Percentiles rank a stretch among this genome's conserved stretches.
Conservation (phyloP, 1,140 invertebrate genomes). For the Epicauta chinensis region DNA sequence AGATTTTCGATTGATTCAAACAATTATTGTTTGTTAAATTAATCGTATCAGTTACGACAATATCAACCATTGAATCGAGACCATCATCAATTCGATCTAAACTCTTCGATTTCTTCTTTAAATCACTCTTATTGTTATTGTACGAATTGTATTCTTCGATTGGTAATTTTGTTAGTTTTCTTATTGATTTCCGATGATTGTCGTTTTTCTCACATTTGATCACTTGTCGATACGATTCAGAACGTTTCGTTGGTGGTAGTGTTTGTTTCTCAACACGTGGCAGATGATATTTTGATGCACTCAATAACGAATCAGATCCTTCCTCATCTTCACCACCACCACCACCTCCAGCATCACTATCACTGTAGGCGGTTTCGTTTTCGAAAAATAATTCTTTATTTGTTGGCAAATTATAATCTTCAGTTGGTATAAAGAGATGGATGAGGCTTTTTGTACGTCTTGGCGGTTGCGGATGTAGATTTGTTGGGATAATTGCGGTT, state of each 20-base stretch:
- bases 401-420: slow-evolving; percentile 46
- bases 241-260: slow-evolving; percentile 1
- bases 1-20: no score
- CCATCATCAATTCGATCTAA: slow-evolving; percentile 71
- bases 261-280: slow-evolving; percentile 35
- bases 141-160: background rate
- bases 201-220: background rate
- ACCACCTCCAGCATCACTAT: no score
- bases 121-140: background rate
- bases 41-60: slow-evolving; percentile 51
- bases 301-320: slow-evolving; percentile 63
- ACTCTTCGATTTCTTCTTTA: slow-evolving; percentile 64
- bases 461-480: slow-evolving; percentile 56
- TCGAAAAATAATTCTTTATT: slow-evolving; percentile 53
- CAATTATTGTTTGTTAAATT: slow-evolving; percentile 38
- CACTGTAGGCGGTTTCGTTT: slow-evolving; percentile 55
- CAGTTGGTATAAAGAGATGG: slow-evolving; percentile 42
- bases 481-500: slow-evolving; percentile 54
- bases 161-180: background rate
- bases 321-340: slow-evolving; percentile 44
- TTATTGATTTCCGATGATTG: no score
- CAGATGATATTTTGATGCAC: slow-evolving; percentile 53
- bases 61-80: slow-evolving; percentile 63
- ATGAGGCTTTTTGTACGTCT: slow-evolving; percentile 46
- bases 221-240: slow-evolving; percentile 25